A percentile compares a stretch with the other conserved stretches of the same genome.
Evolutionary conservation across 2,888 invertebrate genomes (phyloP).

Genomic region (Agrochola litura): DNA sequence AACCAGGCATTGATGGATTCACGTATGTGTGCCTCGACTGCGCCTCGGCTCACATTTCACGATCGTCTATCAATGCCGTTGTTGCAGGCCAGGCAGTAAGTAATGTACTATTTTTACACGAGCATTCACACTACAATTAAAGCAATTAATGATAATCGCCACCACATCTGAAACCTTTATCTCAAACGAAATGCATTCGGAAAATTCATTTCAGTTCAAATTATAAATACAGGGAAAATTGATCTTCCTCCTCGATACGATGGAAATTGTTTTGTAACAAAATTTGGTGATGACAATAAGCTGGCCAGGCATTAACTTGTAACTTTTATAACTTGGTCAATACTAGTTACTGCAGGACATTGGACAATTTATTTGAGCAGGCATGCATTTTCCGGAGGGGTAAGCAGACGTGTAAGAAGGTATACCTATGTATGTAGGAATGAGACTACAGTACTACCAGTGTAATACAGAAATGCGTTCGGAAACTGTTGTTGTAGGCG

Average conservation of each 20-base stretch:
- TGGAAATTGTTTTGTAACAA: not conserved
- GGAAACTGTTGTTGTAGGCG: too few relatives aligned
- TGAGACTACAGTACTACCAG: not conserved
- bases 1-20: too few relatives aligned
- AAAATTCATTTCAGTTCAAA: not conserved
- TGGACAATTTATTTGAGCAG: not conserved
- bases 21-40: too few relatives aligned
- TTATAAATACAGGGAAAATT: not conserved
- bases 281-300: not conserved
- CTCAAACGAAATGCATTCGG: not conserved
- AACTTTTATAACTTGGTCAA: not conserved
- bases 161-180: not conserved
- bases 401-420: not conserved
- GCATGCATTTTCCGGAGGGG: not conserved
- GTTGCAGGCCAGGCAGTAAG: too few relatives aligned
- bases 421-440: not conserved
- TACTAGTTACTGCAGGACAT: not conserved
- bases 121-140: slow-evolving; percentile 4
- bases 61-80: too few relatives aligned
- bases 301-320: not conserved
- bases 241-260: not conserved
- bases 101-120: not conserved
- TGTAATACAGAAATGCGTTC: too few relatives aligned
- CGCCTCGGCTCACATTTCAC: too few relatives aligned
- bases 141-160: not conserved